Evolutionary conservation across 2,888 invertebrate genomes (phyloP).

Genomic region (Isotomurus palustris): DNA sequence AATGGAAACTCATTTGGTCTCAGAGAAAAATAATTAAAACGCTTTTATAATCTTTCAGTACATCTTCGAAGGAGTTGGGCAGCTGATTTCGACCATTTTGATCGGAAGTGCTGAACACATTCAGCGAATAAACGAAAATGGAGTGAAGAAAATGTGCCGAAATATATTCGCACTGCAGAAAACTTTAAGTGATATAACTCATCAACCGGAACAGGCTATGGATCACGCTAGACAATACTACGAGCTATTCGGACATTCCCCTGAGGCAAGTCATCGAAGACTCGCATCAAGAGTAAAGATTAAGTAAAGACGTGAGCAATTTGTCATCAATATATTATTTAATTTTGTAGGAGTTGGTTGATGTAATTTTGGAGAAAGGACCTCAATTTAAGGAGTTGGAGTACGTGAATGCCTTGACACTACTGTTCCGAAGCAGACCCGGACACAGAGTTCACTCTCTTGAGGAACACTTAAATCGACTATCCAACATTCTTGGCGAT

Average conservation of each 20-base stretch:
- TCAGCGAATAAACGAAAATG: constrained; percentile 72
- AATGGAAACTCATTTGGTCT: not conserved
- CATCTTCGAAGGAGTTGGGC: constrained; percentile 84
- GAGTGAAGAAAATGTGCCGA: constrained; percentile 77
- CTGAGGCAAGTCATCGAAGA: constrained; percentile 66
- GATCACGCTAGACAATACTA: constrained; percentile 86
- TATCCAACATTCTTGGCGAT: constrained; percentile 79
- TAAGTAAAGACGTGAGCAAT: not conserved
- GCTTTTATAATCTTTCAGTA: constrained; percentile 59
- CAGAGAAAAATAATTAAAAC: not conserved
- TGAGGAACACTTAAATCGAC: constrained; percentile 65
- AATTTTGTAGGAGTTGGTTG: constrained; percentile 70
- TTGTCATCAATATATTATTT: constrained; percentile 9
- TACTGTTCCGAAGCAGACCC: constrained; percentile 62
- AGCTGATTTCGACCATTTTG: constrained; percentile 70
- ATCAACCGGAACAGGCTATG: constrained; percentile 73
- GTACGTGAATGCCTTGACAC: constrained; percentile 77
- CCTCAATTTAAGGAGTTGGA: constrained; percentile 82
- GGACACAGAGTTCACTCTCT: constrained; percentile 48
- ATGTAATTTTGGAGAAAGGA: constrained; percentile 77
- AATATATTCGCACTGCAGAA: constrained; percentile 81
- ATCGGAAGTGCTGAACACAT: constrained; percentile 76
- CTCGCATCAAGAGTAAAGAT: not conserved
- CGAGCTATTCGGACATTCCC: constrained; percentile 74
- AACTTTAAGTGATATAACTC: constrained; percentile 76